Evolutionary conservation across 2,113 vertebrate genomes (phyloP), one percentile per base, ranked within the genome.

Genomic region (Pollachius pollachius): DNA sequence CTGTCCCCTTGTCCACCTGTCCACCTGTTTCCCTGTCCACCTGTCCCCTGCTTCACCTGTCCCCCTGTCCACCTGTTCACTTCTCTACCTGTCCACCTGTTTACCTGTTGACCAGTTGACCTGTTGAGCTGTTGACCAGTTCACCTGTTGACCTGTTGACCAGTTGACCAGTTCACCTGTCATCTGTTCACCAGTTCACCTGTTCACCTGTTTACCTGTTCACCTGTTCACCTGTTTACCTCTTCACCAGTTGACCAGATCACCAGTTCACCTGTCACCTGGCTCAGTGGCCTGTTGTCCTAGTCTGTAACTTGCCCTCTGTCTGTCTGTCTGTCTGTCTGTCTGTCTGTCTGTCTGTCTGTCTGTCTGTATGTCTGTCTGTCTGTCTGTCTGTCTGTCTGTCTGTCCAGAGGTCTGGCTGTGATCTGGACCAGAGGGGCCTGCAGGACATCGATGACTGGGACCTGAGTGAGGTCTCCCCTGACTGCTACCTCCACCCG

Each of bases 361-460:
- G 52, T 9, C 21, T 21, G 6, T 48, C 17, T 4, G 7, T 30
- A 6, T 30, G 9, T 60, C n/a, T 37, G 30, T 37, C 21, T 21
- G 6, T 48, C 17, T 4, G 7, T 30, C 15, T 30, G 9, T 60
- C n/a, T 37, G 30, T 37, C 57, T 11, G 12, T 62, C 13, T 21
- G 13, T 34, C n/a, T 48, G 12, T 64, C 18, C 94, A 93, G 82
- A 92, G 92, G 73, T 85, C 92, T 0, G 67, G 4, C 0, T 30
- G 70, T 13, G 78, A 76, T 25, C 72, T 72, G 15, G 85, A 88
- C 83, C 90, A 89, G 70, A 93, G 94, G 75, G 88, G 84, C 8
- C 75, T 96, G 80, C 96, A 93, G 89, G 94, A 99, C 52, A 94
- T 99, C 52, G 97, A 98, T 67, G 96, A 99, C 83, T 98, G 97